Conservation (phyloP, 2,113 vertebrate genomes). For the Chaetodon trifascialis region DNA sequence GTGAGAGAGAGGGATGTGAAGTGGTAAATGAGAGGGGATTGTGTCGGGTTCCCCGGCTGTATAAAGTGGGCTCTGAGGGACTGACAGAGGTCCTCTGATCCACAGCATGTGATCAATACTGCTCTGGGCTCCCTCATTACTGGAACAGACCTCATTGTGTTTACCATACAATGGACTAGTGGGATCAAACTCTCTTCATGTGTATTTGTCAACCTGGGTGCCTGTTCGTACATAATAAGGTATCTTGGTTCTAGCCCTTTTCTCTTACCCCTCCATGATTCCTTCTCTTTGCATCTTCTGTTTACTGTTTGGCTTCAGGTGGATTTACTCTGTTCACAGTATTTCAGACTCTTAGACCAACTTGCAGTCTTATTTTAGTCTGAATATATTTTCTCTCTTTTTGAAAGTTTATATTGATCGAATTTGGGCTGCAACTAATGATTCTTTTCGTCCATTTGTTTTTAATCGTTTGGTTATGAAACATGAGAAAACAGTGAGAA, state of each 20-base stretch:
- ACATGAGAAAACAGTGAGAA: background rate
- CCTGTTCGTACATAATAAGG: constrained; percentile 37
- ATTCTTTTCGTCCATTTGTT: background rate
- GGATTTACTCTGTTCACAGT: background rate
- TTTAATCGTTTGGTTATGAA: background rate
- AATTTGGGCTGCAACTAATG: background rate
- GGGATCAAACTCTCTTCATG: constrained; percentile 48
- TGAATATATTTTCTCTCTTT: background rate
- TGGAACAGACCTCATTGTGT: constrained; percentile 68
- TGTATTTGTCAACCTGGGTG: constrained; percentile 22
- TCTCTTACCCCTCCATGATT: background rate
- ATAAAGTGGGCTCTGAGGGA: constrained; percentile 80
- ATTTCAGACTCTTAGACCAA: background rate
- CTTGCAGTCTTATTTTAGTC: background rate
- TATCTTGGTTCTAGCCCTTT: constrained; percentile 5
- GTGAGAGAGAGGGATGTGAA: constrained; percentile 36
- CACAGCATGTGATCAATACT: constrained; percentile 79
- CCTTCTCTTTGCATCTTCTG: background rate
- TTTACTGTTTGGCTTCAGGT: background rate
- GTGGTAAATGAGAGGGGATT: constrained; percentile 65
- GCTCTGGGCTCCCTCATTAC: constrained; percentile 77
- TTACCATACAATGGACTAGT: constrained; percentile 63
- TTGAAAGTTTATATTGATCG: background rate
- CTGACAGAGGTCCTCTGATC: constrained; percentile 76
- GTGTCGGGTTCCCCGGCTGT: constrained; percentile 46